phyloP scores from a whole-genome alignment of 1,140 invertebrate species.

The Nasonia longicornis region DNA sequence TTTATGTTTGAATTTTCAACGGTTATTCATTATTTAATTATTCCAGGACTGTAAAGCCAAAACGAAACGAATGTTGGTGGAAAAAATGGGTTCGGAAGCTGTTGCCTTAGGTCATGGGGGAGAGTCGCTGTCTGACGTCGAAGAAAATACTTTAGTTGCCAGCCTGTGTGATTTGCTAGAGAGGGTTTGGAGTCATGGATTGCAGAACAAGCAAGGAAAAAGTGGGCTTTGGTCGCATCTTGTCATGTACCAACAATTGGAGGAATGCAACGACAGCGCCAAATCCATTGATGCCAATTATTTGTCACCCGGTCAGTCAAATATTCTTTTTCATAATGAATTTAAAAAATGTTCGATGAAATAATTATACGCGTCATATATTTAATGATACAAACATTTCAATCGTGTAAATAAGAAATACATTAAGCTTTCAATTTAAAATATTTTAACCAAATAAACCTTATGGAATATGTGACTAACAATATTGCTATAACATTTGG shows the following conservation, averaged over 20 bases:
- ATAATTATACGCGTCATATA: not conserved
- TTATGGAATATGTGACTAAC: constrained; percentile 45
- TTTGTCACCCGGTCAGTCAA: constrained; percentile 81
- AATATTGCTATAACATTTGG: constrained; percentile 53
- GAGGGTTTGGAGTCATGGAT: constrained; percentile 97
- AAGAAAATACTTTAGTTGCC: constrained; percentile 98
- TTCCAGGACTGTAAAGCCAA: constrained; percentile 87
- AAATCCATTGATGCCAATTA: constrained; percentile 86
- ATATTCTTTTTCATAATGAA: constrained; percentile 1
- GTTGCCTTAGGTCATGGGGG: constrained; percentile 83
- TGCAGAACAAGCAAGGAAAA: constrained; percentile 96
- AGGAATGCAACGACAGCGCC: constrained; percentile 80
- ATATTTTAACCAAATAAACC: constrained; percentile 1
- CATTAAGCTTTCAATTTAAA: not conserved
- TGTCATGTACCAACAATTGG: constrained; percentile 88
- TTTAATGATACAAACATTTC: not conserved
- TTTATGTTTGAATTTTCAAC: not conserved
- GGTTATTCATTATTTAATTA: constrained; percentile 29
- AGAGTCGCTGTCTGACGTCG: constrained; percentile 74
- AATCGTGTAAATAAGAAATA: constrained; percentile 26
- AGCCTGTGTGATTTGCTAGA: constrained; percentile 97
- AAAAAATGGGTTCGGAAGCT: constrained; percentile 97
- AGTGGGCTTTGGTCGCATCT: constrained; percentile 96
- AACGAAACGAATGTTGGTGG: constrained; percentile 97
- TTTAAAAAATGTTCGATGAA: not conserved